These are phyloP conservation scores for Caenorhabditis parvicauda DNA, from an alignment of 2,888 invertebrate species.

Conservation along the genomic window DNA sequence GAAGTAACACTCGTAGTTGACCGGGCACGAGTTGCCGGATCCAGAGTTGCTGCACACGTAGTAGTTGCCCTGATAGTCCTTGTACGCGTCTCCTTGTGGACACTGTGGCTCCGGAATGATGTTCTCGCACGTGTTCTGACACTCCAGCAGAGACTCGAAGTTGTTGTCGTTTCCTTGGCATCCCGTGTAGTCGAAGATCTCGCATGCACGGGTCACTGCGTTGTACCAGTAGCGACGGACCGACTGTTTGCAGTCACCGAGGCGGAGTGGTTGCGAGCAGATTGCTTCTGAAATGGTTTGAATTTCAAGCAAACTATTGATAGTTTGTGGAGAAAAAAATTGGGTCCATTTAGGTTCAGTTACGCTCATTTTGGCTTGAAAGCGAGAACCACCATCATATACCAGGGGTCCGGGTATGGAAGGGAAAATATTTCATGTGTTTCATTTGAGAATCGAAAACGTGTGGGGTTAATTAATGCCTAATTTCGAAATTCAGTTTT, in stretches of 20 bases:
- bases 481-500: too few relatives aligned
- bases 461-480: too few relatives aligned
- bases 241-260: conserved; percentile 61
- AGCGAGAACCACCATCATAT: too few relatives aligned
- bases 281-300: conserved; percentile 52
- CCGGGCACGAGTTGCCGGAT: conserved; percentile 49
- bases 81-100: conserved; percentile 62
- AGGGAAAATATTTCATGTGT: too few relatives aligned
- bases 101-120: conserved; percentile 62
- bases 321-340: not conserved
- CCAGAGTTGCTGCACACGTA: conserved; percentile 59
- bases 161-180: conserved; percentile 60
- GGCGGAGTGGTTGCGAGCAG: conserved; percentile 61
- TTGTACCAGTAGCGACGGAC: conserved; percentile 61
- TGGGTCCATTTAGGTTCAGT: too few relatives aligned
- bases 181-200: conserved; percentile 60
- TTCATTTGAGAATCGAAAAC: too few relatives aligned
- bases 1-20: conserved; percentile 54
- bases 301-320: not conserved
- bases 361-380: too few relatives aligned
- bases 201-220: conserved; percentile 58
- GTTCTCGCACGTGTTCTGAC: conserved; percentile 61
- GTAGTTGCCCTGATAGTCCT: conserved; percentile 61
- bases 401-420: too few relatives aligned
- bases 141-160: conserved; percentile 59